Evolutionary conservation across 2,888 invertebrate species (phyloP), one percentile per base, ranked within the genome.

Genomic region (Syrista parreyssii): DNA sequence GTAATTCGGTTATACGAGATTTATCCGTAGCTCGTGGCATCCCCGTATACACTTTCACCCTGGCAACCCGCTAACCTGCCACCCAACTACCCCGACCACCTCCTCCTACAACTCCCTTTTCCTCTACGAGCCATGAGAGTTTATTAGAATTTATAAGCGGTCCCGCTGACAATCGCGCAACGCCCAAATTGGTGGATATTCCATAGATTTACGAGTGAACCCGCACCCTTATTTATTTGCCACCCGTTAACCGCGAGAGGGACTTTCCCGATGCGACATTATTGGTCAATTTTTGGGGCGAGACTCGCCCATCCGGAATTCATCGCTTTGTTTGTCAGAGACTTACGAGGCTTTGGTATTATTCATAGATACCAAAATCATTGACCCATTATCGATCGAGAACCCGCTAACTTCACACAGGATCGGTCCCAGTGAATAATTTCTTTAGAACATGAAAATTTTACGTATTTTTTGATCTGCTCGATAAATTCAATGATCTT

Each of bases 121-220:
- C 68, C 78, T 83, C 78, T 74, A 80, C 79, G 80, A 80, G 81
- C 79, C 79, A 68, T 77, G 68, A 78, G 78, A 81, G 83, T 89
- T 91, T 90, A 90, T 91, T 90, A 91, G 89, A 91, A 91, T 91
- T 91, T 91, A 91, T 87, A 91, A 89, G 89, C 90, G 86, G 85
- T 82, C 81, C 81, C 83, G 86, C 83, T 88, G 90, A 90, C 90
- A 89, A 86, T 87, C 85, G 86, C 80, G 88, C 78, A 87, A 89
- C 90, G 88, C 90, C 89, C 89, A 89, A 89, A 90, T 88, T 89
- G 87, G 88, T 81, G 78, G 84, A 84, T 85, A 82, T 80, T 83
- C 81, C 81, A 76, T 69, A 77, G 81, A 81, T 81, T 80, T 81
- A 81, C 79, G 72, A 74, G 78, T 74, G 74, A 76, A 23, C 23